A percentile compares a stretch with the other conserved stretches of the same genome.
Conservation (phyloP, 2,888 invertebrate genomes). For the Acleris literana region DNA sequence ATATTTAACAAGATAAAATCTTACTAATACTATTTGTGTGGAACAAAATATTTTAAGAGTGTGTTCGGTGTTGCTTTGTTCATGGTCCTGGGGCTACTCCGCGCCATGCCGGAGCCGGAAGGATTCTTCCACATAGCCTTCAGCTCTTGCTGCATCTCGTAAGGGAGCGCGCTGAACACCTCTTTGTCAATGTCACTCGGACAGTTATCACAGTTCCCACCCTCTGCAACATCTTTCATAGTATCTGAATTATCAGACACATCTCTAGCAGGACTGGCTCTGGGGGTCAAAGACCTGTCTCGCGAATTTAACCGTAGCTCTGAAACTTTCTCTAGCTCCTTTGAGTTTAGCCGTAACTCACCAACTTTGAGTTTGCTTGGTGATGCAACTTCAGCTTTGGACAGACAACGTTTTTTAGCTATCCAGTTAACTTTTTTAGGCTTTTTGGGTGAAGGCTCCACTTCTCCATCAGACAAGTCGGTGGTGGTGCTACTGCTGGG, state of each 20-base stretch:
- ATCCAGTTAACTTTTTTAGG: slow-evolving; percentile 81
- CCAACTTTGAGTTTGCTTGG: slow-evolving; percentile 88
- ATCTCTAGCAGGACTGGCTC: slow-evolving; percentile 77
- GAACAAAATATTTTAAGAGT: slow-evolving; percentile 87
- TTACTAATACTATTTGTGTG: slow-evolving; percentile 85
- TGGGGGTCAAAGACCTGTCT: slow-evolving; percentile 73
- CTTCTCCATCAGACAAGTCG: slow-evolving; percentile 86
- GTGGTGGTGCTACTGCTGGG: slow-evolving; percentile 80
- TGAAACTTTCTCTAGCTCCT: slow-evolving; percentile 83
- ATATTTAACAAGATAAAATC: slow-evolving; percentile 78
- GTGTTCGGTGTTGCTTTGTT: slow-evolving; percentile 85
- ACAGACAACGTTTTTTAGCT: slow-evolving; percentile 75
- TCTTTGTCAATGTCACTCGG: slow-evolving; percentile 87
- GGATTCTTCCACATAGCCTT: slow-evolving; percentile 86
- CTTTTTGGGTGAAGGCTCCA: slow-evolving; percentile 91
- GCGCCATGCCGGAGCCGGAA: slow-evolving; percentile 66
- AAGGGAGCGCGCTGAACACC: slow-evolving; percentile 88
- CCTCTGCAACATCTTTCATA: slow-evolving; percentile 69
- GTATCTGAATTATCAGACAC: slow-evolving; percentile 70
- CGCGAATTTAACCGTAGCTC: slow-evolving; percentile 75
- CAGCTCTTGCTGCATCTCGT: slow-evolving; percentile 88
- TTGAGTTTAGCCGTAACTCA: slow-evolving; percentile 86
- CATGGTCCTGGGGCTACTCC: slow-evolving; percentile 73
- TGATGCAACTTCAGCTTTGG: slow-evolving; percentile 84
- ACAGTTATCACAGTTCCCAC: slow-evolving; percentile 77